Evolutionary conservation across 2,797 vertebrate species (phyloP).

Genomic region (Rousettus madagascariensis): DNA sequence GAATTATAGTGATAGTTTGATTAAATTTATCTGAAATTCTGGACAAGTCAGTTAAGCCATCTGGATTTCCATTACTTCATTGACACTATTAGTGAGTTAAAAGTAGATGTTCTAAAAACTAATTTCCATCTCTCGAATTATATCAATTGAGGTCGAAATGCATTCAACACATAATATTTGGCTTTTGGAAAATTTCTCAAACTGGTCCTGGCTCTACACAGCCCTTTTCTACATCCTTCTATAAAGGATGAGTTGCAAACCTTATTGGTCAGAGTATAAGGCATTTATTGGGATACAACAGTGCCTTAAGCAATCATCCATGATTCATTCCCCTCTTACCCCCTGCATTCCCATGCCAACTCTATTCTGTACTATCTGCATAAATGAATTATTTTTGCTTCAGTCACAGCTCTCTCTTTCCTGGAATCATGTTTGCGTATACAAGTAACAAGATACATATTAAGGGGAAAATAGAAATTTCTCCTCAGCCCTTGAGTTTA

Average conservation of each 20-base stretch:
- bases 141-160: neutral
- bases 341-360: neutral
- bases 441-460: neutral
- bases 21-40: neutral
- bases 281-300: neutral
- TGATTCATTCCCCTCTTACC: neutral
- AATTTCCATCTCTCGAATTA: neutral
- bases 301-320: neutral
- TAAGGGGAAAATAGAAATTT: neutral
- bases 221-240: neutral
- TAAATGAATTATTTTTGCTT: neutral
- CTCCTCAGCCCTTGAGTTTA: neutral
- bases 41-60: neutral
- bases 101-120: neutral
- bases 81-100: neutral
- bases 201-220: neutral
- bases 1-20: neutral
- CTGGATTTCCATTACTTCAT: neutral
- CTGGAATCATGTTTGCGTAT: neutral
- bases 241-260: neutral
- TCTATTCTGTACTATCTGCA: neutral
- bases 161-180: neutral
- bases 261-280: neutral
- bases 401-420: neutral
- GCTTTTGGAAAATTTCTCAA: neutral